Conservation (phyloP, 2,113 vertebrate species). For the Rhinichthys klamathensis region DNA sequence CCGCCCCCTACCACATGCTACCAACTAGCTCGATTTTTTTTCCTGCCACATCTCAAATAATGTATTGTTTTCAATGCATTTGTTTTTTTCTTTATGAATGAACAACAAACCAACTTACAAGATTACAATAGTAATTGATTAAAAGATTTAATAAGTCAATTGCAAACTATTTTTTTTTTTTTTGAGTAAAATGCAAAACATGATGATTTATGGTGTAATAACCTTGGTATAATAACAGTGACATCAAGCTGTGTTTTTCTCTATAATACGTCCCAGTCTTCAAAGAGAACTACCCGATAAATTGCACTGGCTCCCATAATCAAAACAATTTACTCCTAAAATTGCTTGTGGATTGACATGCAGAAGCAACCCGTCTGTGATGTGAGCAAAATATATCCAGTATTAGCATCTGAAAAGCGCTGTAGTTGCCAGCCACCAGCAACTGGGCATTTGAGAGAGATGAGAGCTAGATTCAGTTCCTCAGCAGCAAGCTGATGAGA, state of each 20-base stretch:
- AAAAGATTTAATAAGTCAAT: background rate
- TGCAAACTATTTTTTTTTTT: no score
- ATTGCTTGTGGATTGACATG: constrained; percentile 46
- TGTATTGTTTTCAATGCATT: background rate
- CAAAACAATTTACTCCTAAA: constrained; percentile 48
- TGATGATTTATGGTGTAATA: background rate
- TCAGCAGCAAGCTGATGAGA: constrained; percentile 44
- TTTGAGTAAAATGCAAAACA: background rate
- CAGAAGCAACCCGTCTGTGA: constrained; percentile 32
- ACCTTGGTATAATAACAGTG: background rate
- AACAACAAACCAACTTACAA: background rate
- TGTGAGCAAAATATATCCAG: constrained; percentile 43
- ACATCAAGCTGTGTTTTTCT: constrained; percentile 30
- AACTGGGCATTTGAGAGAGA: constrained; percentile 45
- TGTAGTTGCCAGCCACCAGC: constrained; percentile 48
- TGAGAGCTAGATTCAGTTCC: constrained; percentile 42
- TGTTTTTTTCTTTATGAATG: background rate
- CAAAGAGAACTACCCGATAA: background rate
- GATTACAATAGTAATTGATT: background rate
- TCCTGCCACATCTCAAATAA: background rate
- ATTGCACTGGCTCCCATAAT: constrained; percentile 28
- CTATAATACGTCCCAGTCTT: background rate
- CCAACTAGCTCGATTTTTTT: background rate
- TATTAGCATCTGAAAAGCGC: constrained; percentile 47
- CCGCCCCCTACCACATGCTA: background rate